Evolutionary conservation across 2,888 invertebrate genomes (phyloP).

Genomic region (Phyllotreta cruciferae): DNA sequence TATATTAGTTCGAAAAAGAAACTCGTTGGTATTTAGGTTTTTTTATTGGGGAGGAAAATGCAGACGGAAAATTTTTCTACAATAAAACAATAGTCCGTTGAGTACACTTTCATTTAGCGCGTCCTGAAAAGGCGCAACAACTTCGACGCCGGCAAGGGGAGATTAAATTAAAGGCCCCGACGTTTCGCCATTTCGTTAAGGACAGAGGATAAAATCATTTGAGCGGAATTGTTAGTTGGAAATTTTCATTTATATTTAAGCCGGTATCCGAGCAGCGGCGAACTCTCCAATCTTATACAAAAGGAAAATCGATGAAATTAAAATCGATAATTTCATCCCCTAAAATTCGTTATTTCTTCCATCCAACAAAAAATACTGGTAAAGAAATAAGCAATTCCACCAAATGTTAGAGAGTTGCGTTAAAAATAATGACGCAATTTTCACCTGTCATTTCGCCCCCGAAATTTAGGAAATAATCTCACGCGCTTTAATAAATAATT

Average conservation of each 20-base stretch:
- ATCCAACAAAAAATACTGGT: too few relatives aligned
- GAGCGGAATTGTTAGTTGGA: conserved; percentile 28
- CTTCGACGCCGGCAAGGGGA: not conserved
- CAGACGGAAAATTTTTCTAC: not conserved
- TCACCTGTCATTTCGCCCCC: not conserved
- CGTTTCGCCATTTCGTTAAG: conserved; percentile 21
- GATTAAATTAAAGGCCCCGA: conserved; percentile 24
- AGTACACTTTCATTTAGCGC: not conserved
- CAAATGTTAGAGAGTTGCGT: too few relatives aligned
- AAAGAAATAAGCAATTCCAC: too few relatives aligned
- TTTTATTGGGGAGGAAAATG: not conserved
- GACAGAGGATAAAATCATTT: conserved; percentile 29
- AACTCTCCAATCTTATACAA: not conserved
- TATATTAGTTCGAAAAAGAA: not conserved
- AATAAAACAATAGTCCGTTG: conserved; percentile 4
- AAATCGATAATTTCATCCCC: too few relatives aligned
- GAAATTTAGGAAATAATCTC: not conserved
- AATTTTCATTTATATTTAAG: conserved; percentile 35
- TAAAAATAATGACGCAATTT: too few relatives aligned
- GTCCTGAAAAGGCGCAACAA: conserved; percentile 1
- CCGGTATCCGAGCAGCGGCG: conserved; percentile 6
- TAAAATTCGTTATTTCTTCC: too few relatives aligned
- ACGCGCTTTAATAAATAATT: not conserved
- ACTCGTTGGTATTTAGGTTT: not conserved
- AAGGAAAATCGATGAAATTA: not conserved